Conservation (phyloP, 2,113 vertebrate genomes). For the Macrotus californicus region DNA sequence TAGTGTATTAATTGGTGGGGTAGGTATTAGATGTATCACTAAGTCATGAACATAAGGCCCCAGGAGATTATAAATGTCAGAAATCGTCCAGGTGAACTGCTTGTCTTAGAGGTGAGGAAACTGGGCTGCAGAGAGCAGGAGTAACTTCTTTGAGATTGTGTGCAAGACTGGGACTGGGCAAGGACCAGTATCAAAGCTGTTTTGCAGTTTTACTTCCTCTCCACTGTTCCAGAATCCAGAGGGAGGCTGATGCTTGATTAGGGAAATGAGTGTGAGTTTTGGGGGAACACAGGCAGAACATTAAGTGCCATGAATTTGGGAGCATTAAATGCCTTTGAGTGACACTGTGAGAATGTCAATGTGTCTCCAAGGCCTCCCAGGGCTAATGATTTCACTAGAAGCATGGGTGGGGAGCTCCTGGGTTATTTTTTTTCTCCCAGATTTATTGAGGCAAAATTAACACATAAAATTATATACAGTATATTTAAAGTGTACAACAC, state of each 20-base stretch:
- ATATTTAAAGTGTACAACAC: neutral
- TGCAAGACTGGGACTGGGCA: accelerated
- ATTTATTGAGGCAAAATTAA: neutral
- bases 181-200: neutral
- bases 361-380: neutral
- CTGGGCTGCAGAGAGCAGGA: neutral
- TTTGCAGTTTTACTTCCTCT: neutral
- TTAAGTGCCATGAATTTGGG: neutral
- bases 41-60: neutral
- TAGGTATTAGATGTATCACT: neutral
- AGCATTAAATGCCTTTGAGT: neutral
- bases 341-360: neutral
- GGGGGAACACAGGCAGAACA: neutral
- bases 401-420: neutral
- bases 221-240: neutral
- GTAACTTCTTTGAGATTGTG: neutral
- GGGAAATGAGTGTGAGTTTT: neutral
- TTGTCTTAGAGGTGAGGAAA: neutral
- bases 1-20: neutral
- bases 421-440: neutral
- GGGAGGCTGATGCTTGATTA: neutral
- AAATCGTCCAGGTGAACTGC: neutral
- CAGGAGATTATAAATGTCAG: neutral
- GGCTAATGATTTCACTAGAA: neutral
- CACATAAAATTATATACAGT: neutral